These are phyloP conservation scores for Odobenus rosmarus DNA, from an alignment of 2,113 vertebrate species.

Conservation along the genomic window DNA sequence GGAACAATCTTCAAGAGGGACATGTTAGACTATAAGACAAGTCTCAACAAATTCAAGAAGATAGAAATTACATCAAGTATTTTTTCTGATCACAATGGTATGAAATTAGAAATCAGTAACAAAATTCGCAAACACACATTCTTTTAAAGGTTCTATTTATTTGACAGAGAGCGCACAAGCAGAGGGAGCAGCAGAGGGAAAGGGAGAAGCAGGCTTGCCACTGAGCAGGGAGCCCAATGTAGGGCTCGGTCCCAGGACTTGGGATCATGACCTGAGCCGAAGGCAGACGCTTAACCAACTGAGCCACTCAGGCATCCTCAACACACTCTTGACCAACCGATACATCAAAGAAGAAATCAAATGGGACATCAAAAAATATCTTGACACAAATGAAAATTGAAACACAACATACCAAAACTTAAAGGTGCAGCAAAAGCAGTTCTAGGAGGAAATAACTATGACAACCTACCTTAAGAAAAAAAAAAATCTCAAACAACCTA, in stretches of 20 bases:
- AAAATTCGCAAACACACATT: neutral
- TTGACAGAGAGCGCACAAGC: too few relatives aligned
- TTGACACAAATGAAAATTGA: neutral
- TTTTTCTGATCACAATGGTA: neutral
- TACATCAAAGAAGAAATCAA: neutral
- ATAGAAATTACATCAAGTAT: neutral
- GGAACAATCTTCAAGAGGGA: neutral
- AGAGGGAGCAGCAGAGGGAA: too few relatives aligned
- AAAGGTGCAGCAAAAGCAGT: neutral
- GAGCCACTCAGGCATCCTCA: neutral
- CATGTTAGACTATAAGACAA: neutral
- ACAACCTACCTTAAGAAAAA: neutral
- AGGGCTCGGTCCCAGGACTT: too few relatives aligned
- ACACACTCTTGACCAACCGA: neutral
- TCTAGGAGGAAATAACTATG: neutral
- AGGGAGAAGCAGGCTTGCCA: too few relatives aligned
- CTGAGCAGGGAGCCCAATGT: too few relatives aligned
- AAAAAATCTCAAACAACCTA: neutral
- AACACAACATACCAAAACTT: neutral
- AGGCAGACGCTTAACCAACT: too few relatives aligned
- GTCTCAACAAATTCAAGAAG: neutral
- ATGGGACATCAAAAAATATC: neutral
- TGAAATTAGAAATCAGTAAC: neutral
- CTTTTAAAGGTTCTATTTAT: too few relatives aligned
- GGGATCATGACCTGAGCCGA: too few relatives aligned